These are phyloP conservation scores for Lithophane semibrunnea DNA, from an alignment of 2,888 invertebrate species.

Conservation along the genomic window DNA sequence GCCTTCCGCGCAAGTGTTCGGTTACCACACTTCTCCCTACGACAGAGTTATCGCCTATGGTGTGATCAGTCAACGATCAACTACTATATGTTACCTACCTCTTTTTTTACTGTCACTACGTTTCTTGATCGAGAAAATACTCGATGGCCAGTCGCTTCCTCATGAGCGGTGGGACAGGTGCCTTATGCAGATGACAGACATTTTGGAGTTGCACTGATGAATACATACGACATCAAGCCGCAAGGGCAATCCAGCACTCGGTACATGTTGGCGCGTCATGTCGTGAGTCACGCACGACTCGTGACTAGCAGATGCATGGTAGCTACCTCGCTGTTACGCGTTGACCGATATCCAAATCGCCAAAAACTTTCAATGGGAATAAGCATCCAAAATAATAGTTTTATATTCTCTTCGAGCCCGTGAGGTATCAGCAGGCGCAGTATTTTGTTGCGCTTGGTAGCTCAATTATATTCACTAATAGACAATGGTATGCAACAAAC, in stretches of 20 bases:
- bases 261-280: too few relatives aligned
- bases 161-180: neutral
- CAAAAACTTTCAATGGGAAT: neutral
- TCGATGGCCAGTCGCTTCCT: neutral
- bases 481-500: conserved; percentile 24
- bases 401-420: neutral
- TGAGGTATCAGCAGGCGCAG: neutral
- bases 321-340: neutral
- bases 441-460: neutral
- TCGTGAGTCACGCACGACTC: too few relatives aligned
- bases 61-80: neutral
- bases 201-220: neutral
- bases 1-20: neutral
- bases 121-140: neutral
- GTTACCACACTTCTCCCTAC: neutral
- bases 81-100: neutral
- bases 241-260: neutral
- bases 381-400: neutral
- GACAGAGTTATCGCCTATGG: neutral
- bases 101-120: neutral
- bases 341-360: neutral
- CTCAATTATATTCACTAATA: neutral
- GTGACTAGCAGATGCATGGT: neutral
- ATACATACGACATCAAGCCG: neutral
- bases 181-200: neutral